A percentile compares a stretch with the other conserved stretches of the same genome.
Conservation (phyloP, 1,140 invertebrate species). For the Orussus abietinus region DNA sequence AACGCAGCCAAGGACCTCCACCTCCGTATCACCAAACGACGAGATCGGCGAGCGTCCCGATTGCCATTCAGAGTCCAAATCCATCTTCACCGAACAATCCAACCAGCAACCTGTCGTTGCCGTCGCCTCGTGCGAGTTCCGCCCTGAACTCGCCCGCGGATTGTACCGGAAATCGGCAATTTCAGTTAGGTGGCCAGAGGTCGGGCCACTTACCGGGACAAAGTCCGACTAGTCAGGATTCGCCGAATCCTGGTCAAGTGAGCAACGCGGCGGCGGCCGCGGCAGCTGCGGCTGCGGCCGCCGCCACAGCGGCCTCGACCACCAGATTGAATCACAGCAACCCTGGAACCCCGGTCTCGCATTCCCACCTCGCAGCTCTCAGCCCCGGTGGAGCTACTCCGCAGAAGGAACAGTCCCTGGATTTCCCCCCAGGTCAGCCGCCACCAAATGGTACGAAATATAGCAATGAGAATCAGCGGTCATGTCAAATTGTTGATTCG, state of each 20-base stretch:
- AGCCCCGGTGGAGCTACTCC: slow-evolving; percentile 47
- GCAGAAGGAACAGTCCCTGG: slow-evolving; percentile 44
- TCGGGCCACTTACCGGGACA: slow-evolving; percentile 58
- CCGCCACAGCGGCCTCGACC: slow-evolving; percentile 46
- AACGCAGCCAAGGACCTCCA: slow-evolving; percentile 75
- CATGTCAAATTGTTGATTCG: too few species aligned
- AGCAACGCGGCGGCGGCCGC: too few species aligned
- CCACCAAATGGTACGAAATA: slow-evolving; percentile 43
- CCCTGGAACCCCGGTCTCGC: slow-evolving; percentile 67
- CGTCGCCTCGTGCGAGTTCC: slow-evolving; percentile 66
- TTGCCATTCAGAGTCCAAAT: slow-evolving; percentile 69
- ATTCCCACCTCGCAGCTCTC: slow-evolving; percentile 59
- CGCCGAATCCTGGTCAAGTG: slow-evolving; percentile 56
- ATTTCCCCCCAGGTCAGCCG: slow-evolving; percentile 45
- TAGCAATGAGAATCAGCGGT: too few species aligned
- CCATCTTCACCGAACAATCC: slow-evolving; percentile 69
- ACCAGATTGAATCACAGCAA: slow-evolving; percentile 62
- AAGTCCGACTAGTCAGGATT: slow-evolving; percentile 61
- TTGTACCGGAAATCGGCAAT: slow-evolving; percentile 53
- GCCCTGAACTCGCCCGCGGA: slow-evolving; percentile 69
- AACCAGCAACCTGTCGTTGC: slow-evolving; percentile 66
- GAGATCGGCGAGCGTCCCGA: slow-evolving; percentile 78
- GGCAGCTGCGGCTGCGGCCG: slow-evolving; percentile 26
- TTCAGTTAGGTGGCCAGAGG: slow-evolving; percentile 49
- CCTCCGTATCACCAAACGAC: slow-evolving; percentile 81